Conservation (phyloP, 2,797 vertebrate species). For the Channa striata region DNA sequence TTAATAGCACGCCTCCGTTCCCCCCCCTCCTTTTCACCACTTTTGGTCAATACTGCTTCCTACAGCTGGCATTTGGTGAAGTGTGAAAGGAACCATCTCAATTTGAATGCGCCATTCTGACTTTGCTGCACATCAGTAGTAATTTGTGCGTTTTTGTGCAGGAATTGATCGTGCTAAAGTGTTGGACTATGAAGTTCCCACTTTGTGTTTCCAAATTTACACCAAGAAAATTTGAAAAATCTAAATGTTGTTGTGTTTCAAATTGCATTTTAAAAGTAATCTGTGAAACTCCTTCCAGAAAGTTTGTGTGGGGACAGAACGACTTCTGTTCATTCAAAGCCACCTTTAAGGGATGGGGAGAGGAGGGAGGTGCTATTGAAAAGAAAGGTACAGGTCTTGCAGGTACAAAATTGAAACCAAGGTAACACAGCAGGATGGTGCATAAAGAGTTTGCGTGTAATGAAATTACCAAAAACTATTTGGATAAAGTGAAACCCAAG, state of each 20-base stretch:
- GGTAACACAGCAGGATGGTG: constrained; percentile 36
- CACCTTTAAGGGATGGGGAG: background rate
- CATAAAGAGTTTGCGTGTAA: too few relatives aligned
- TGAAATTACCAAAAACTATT: too few relatives aligned
- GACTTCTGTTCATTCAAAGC: background rate
- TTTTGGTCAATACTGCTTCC: constrained; percentile 60
- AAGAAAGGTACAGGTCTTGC: constrained; percentile 37
- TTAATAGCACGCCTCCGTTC: constrained; percentile 63
- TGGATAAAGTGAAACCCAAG: too few relatives aligned
- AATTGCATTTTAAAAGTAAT: background rate
- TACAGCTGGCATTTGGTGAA: constrained; percentile 75
- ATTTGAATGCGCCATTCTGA: constrained; percentile 58
- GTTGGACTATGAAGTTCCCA: background rate
- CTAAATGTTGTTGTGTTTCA: background rate
- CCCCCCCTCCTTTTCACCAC: constrained; percentile 41
- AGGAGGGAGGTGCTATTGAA: constrained; percentile 24
- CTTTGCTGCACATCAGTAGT: constrained; percentile 50
- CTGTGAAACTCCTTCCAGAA: background rate
- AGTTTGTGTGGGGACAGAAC: background rate
- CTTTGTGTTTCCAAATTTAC: background rate
- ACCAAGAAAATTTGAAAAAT: background rate
- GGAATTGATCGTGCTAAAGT: constrained; percentile 15
- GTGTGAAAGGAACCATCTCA: constrained; percentile 63
- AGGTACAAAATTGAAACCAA: constrained; percentile 59
- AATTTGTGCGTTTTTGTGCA: constrained; percentile 35